Conservation (phyloP, 2,888 invertebrate genomes). For the Linnaemya tessellans region DNA sequence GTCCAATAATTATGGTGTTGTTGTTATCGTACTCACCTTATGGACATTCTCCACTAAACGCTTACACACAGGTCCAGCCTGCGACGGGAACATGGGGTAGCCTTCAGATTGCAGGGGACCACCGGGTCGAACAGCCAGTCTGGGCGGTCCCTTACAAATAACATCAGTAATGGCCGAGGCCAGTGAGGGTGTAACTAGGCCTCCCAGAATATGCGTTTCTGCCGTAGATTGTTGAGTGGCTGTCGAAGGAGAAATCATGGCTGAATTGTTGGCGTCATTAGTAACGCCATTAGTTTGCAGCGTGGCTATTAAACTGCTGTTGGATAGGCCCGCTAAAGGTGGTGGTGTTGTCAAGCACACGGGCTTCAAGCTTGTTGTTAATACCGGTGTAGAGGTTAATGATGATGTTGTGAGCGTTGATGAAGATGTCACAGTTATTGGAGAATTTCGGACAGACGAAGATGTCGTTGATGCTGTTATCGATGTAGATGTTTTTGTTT, state of each 20-base stretch:
- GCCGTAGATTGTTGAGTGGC: slow-evolving; percentile 70
- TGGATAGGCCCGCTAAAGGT: slow-evolving; percentile 78
- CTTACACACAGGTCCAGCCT: slow-evolving; percentile 85
- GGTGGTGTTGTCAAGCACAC: slow-evolving; percentile 75
- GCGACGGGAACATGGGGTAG: slow-evolving; percentile 83
- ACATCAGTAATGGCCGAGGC: slow-evolving; percentile 80
- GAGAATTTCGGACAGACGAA: slow-evolving; percentile 46
- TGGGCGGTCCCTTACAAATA: slow-evolving; percentile 82
- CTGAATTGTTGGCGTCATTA: slow-evolving; percentile 29
- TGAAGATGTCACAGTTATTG: slow-evolving; percentile 33
- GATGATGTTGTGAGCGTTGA: slow-evolving; percentile 33
- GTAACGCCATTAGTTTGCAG: slow-evolving; percentile 45
- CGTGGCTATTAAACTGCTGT: slow-evolving; percentile 7
- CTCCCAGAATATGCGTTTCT: slow-evolving; percentile 82
- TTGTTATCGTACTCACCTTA: slow-evolving; percentile 84
- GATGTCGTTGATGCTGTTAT: slow-evolving; percentile 20
- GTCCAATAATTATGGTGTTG: no score
- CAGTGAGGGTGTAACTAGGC: slow-evolving; percentile 79
- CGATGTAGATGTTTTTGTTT: slow-evolving; percentile 44
- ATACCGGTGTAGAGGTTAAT: slow-evolving; percentile 20
- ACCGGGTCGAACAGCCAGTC: slow-evolving; percentile 83
- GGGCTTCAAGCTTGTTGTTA: slow-evolving; percentile 41
- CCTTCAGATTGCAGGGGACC: slow-evolving; percentile 83
- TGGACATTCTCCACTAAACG: slow-evolving; percentile 86
- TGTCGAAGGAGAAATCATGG: slow-evolving; percentile 2